Base-by-base conservation (phyloP, 92 coral and sea anemone genomes). In the Bergia sp. region DNA sequence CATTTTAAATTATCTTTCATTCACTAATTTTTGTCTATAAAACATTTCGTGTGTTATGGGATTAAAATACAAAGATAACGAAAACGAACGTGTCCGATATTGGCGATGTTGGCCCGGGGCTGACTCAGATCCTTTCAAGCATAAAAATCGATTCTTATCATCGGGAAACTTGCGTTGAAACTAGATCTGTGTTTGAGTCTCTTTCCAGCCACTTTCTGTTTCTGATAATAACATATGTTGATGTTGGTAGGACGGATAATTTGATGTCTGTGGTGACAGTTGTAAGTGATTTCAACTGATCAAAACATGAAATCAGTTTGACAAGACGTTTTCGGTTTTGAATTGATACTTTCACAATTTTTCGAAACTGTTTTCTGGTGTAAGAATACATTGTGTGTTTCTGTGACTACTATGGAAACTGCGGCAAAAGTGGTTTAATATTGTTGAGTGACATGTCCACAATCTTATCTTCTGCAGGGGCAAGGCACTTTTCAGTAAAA, bases 181-280 rank as follows among this genome's bases (percentile, higher is more conserved):
- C 64, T 15, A 65, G 50, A 81, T 57, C 47, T 81, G 37, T 58
- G 73, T 81, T 58, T 3, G 13, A 44, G 37, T 9, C 67, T 20
- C 77, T 42, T 45, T 20, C 73, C 61, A 40, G 18, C 18, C 57
- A 12, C 50, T 66, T 67, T 83, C 76, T 44, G 86, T 83, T 23
- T 83, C 77, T 69, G n/a, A 16, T 37, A 18, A 5, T 18, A 42
- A 82, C 77, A 42, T 47, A 16, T 83, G 86, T 43, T 42, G 67
- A 18, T 40, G 38, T n/a, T 0, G 4, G 7, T 23, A 5, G 38
- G 3, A 18, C 18, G 2, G 10, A 67, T 11, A 49, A 67, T 65
- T 83, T 83, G n/a, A 83, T 83, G 40, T 12, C 42, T 83, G 39
- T 76, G 77, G 11, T 44, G 77, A 69, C 64, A 83, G 58, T 23